These are phyloP conservation scores for Masnerella sp. DNA, from an alignment of 2,888 invertebrate species.

Conservation along the genomic window DNA sequence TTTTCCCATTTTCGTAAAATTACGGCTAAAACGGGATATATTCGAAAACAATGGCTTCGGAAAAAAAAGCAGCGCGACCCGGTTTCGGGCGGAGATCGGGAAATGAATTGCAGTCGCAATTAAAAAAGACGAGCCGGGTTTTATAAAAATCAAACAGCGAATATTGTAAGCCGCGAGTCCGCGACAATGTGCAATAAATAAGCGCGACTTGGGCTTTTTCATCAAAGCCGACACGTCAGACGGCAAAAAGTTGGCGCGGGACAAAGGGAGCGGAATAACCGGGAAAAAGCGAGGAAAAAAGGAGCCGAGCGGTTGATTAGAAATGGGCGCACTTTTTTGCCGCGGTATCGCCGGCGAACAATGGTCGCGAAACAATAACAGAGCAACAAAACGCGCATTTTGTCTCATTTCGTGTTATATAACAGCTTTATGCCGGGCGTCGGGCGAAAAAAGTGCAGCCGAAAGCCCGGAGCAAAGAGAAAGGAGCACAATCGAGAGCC, in stretches of 20 bases:
- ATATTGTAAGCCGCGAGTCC: too few species aligned
- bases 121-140: too few species aligned
- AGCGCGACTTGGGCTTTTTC: too few species aligned
- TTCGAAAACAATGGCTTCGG: too few species aligned
- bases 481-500: slow-evolving; percentile 36
- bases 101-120: too few species aligned
- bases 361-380: slow-evolving; percentile 50
- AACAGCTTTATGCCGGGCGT: slow-evolving; percentile 56
- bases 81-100: too few species aligned
- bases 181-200: too few species aligned
- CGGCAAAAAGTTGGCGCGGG: background rate
- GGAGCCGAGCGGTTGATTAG: slow-evolving; percentile 42
- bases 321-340: slow-evolving; percentile 31
- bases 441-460: slow-evolving; percentile 52
- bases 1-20: too few species aligned
- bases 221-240: slow-evolving; percentile 11
- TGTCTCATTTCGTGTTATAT: slow-evolving; percentile 58
- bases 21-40: too few species aligned
- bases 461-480: slow-evolving; percentile 40
- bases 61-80: too few species aligned
- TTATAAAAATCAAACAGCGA: too few species aligned
- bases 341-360: slow-evolving; percentile 42
- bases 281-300: slow-evolving; percentile 10
- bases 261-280: slow-evolving; percentile 12
- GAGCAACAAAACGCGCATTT: slow-evolving; percentile 51